Base-by-base conservation (phyloP, 2,888 invertebrate species). In the Epistrophella euchroma region DNA sequence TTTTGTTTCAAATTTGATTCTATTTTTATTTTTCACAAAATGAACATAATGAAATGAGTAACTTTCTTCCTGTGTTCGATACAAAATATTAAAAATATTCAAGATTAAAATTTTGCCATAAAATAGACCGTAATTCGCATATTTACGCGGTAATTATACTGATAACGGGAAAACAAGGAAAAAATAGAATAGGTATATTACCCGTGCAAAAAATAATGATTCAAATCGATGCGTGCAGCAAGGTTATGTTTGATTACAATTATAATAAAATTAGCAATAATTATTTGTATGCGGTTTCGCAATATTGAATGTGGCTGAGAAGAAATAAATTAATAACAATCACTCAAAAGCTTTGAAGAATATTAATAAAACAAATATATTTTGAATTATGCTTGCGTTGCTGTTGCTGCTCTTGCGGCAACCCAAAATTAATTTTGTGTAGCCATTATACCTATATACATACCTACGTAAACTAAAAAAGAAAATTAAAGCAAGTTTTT, bases 181-280 rank as follows among this genome's bases (percentile, higher is more conserved):
- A n/a, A 35, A 58, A 50, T 45, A 55, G 52, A 75, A 75, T 50
- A 28, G 25, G 25, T 25, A n/a, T 4, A 2, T 4, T 25, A 37
- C 22, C 35, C 15, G 40, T 68, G 50, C 13, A 37, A 22, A 45
- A 52, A 68, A 52, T 52, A 68, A 81, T 85, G 68, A 71, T 68
- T 43, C 60, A 81, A 85, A 81, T 81, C 81, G 76, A 85, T 85
- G 85, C 81, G 85, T 81, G 81, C 40, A 68, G 55, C 76, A 85
- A 85, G 85, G 85, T 85, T 85, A 85, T 85, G 85, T 85, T 85
- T 81, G 85, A 77, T 81, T 80, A 81, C 85, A 76, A 73, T 81
- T 80, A 76, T 73, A 81, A 81, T 81, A 55, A 43, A 68, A 72
- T 72, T 80, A 58, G 64, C 71, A 83, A 73, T 13, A 56, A 83